Base-by-base conservation (phyloP, 64 coral and sea anemone species). In the Porites lutea region DNA sequence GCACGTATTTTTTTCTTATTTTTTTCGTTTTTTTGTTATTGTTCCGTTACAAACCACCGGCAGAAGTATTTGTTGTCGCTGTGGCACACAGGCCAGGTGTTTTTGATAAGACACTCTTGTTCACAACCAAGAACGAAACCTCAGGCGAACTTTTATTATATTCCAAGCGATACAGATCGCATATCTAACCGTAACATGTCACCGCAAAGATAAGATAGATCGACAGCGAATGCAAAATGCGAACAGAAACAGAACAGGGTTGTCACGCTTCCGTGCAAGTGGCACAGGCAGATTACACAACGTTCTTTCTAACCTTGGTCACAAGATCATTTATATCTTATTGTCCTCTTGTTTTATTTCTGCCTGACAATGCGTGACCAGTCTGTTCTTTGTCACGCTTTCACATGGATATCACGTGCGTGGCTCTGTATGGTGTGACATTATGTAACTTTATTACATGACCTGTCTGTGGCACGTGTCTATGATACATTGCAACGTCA, bases 391-490 rank as follows among this genome's bases (percentile, higher is more conserved):
- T 71, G 68, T 71, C 74, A 76, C 13, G 77, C 20, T 10, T 58
- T 59, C 77, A 79, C 77, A 59, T 79, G 77, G 13, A 14, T 14
- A 79, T 13, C 77, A 59, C 52, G 77, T 79, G 77, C 37, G 10
- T 27, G 9, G 50, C 14, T 5, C n/a, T 4, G 75, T 78, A 7
- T 67, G 14, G 18, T 18, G 48, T n/a, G 75, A 50, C 19, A 3
- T 54, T 10, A 2, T 59, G 4, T 9, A 20, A 11, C 3, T 11
- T 71, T 11, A 71, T 27, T 37, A 27, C 23, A 71, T 8, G 20
- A 71, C 43, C 0, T 9, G 68, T 71, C n/a, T 20, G 27, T 23
- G 7, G 7, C 12, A 9, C 54, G 7, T 57, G 54, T 37, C 1
- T 37, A 37, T 37, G 27, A 37, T 37, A 37, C 27, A 37, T 37